Conservation (phyloP, 2,888 invertebrate species). For the Chymomyza amoena region DNA sequence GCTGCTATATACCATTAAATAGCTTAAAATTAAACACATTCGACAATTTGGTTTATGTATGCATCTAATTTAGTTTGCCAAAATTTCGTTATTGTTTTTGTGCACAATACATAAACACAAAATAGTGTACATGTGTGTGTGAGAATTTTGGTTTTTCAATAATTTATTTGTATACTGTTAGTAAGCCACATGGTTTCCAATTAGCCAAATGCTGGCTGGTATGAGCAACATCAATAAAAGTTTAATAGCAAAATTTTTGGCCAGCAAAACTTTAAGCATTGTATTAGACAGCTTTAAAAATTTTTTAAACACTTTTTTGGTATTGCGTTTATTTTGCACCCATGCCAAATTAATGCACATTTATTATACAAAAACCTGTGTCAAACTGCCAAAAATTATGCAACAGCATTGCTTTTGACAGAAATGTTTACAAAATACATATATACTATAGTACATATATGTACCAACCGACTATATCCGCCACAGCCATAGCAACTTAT, state of each 20-base stretch:
- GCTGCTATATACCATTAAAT: conserved; percentile 6
- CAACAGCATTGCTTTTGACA: conserved; percentile 8
- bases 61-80: conserved; percentile 35
- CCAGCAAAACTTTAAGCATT: no score
- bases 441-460: conserved; percentile 9
- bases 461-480: neutral
- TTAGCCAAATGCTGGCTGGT: conserved; percentile 20
- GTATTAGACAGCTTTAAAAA: no score
- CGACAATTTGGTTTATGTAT: conserved; percentile 40
- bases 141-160: conserved; percentile 16
- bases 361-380: conserved; percentile 16
- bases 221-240: neutral
- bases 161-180: conserved; percentile 41
- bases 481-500: conserved; percentile 2
- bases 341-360: conserved; percentile 19
- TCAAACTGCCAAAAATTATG: conserved; percentile 3
- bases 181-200: conserved; percentile 28
- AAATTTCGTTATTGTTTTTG: conserved; percentile 7
- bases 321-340: neutral
- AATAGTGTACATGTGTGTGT: conserved; percentile 5
- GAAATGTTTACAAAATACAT: conserved; percentile 15
- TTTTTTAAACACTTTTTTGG: no score
- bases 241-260: neutral
- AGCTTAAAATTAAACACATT: conserved; percentile 40
- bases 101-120: conserved; percentile 12